phyloP scores from a whole-genome alignment of 2,797 vertebrate species.

The Sitta carolinensis region DNA sequence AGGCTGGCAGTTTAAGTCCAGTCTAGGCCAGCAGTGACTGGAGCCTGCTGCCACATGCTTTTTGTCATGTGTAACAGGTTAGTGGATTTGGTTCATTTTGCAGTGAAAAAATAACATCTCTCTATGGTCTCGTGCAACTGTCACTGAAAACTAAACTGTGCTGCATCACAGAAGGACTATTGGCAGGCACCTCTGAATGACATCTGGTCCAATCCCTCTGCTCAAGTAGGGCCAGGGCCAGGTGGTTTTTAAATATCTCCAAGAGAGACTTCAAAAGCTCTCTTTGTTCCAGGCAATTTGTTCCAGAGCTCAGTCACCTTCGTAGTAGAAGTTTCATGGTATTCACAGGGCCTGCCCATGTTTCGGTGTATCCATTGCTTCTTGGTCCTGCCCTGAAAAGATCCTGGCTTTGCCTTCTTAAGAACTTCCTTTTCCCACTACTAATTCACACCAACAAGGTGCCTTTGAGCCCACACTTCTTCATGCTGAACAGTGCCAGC shows the following conservation, averaged over 20 bases:
- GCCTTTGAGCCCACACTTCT: not conserved
- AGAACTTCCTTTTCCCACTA: not conserved
- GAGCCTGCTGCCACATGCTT: not conserved
- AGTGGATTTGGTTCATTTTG: not conserved
- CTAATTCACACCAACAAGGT: not conserved
- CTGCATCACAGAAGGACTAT: rapidly evolving
- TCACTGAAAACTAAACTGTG: not conserved
- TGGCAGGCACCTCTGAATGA: not conserved
- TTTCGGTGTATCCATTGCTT: not conserved
- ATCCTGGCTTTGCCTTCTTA: not conserved
- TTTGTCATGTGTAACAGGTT: not conserved
- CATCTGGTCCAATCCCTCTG: not conserved
- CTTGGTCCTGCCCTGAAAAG: not conserved
- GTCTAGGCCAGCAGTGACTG: not conserved
- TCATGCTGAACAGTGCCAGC: not conserved
- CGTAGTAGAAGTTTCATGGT: not conserved
- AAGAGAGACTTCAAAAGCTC: not conserved
- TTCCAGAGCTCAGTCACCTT: not conserved
- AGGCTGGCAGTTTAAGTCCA: not conserved
- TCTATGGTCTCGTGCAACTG: not conserved
- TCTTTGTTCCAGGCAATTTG: not conserved
- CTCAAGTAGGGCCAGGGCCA: not conserved
- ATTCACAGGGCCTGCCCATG: not conserved
- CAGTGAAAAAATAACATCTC: not conserved
- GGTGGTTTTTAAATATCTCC: not conserved